Conservation (phyloP, 2,888 invertebrate genomes). For the Noctua janthina region DNA sequence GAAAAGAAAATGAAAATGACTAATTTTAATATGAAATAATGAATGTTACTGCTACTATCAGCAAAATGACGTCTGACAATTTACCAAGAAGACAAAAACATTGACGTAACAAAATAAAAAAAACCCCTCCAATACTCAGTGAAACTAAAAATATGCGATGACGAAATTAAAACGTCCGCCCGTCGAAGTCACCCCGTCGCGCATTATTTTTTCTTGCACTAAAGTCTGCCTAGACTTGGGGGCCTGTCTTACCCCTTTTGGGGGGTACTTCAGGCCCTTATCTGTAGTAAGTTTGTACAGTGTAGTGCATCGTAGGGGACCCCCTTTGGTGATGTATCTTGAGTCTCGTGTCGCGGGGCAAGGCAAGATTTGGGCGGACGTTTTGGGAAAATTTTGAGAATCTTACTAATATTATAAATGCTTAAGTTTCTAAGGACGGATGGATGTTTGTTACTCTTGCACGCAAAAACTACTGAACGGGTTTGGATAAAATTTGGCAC, state of each 20-base stretch:
- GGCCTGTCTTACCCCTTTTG: slow-evolving; percentile 89
- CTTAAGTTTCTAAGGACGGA: too few species aligned
- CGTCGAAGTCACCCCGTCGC: slow-evolving; percentile 76
- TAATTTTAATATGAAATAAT: neutral
- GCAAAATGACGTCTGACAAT: neutral
- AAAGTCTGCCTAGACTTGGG: slow-evolving; percentile 86
- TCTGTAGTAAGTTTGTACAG: slow-evolving; percentile 90
- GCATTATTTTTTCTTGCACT: slow-evolving; percentile 88
- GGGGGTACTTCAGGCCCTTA: slow-evolving; percentile 89
- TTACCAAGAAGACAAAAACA: neutral
- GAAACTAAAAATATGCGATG: slow-evolving; percentile 63
- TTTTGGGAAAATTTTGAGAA: slow-evolving; percentile 24
- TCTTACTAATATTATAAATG: too few species aligned
- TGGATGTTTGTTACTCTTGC: too few species aligned
- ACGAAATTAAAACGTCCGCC: slow-evolving; percentile 65
- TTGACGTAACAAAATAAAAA: neutral
- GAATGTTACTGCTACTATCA: neutral
- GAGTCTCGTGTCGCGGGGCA: slow-evolving; percentile 81
- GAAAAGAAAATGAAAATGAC: neutral
- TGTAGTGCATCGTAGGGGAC: slow-evolving; percentile 89
- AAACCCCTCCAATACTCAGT: slow-evolving; percentile 10
- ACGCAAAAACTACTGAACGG: too few species aligned
- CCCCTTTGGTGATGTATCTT: slow-evolving; percentile 88
- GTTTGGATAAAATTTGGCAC: too few species aligned
- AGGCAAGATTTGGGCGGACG: slow-evolving; percentile 59